Conservation (phyloP, 2,888 invertebrate genomes). For the Abrostola triplasia region DNA sequence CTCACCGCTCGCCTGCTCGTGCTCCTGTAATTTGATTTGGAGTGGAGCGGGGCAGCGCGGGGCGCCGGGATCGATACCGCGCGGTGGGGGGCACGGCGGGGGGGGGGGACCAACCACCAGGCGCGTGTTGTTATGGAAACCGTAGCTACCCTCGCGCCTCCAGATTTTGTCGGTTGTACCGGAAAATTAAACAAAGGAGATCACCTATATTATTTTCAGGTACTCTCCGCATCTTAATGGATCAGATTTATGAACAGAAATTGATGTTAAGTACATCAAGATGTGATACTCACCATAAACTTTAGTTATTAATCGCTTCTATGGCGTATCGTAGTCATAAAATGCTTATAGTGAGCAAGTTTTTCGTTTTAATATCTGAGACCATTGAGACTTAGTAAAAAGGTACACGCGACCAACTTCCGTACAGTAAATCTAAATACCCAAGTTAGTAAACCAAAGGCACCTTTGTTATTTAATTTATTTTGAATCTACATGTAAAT, state of each 20-base stretch:
- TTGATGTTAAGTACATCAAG: constrained; percentile 11
- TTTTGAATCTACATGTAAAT: not conserved
- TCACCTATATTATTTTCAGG: constrained; percentile 75
- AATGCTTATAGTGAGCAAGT: constrained; percentile 35
- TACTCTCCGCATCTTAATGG: constrained; percentile 41
- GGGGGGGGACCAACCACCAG: constrained; percentile 71
- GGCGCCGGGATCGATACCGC: constrained; percentile 56
- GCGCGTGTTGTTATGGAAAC: constrained; percentile 87
- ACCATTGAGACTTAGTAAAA: constrained; percentile 17
- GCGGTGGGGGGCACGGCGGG: constrained; percentile 61
- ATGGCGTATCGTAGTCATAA: constrained; percentile 27
- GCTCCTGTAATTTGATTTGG: constrained; percentile 88
- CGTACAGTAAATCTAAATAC: constrained; percentile 14
- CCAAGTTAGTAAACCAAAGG: constrained; percentile 21
- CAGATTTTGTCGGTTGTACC: constrained; percentile 85
- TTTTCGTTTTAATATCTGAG: constrained; percentile 32
- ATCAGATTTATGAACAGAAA: constrained; percentile 41
- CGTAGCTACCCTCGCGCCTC: constrained; percentile 84
- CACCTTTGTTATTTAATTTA: constrained; percentile 33
- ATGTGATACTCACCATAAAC: constrained; percentile 7
- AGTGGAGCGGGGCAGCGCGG: constrained; percentile 74
- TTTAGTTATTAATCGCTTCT: not conserved
- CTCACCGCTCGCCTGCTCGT: constrained; percentile 62
- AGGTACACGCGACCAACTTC: constrained; percentile 19
- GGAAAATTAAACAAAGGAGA: constrained; percentile 86